A percentile compares a stretch with the other conserved stretches of the same genome.
phyloP scores from a whole-genome alignment of 2,113 vertebrate genomes.

The Ciconia stormi region DNA sequence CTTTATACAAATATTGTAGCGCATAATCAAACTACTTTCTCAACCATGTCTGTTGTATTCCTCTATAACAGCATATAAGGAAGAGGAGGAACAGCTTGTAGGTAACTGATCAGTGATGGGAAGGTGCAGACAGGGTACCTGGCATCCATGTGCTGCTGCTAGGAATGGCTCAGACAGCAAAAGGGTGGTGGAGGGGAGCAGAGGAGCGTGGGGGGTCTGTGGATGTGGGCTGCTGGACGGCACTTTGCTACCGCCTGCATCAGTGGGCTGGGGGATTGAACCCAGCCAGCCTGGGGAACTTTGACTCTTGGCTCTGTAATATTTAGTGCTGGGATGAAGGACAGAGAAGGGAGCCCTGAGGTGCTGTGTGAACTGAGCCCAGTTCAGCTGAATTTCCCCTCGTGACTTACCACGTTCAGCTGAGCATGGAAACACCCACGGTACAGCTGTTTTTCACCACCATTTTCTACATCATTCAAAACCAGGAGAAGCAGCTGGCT shows the following conservation, averaged over 20 bases:
- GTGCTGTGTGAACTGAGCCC: not conserved
- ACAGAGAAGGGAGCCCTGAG: not conserved
- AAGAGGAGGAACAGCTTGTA: not conserved
- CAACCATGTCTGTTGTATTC: not conserved
- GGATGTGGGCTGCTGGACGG: not conserved
- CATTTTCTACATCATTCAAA: not conserved
- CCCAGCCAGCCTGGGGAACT: not conserved
- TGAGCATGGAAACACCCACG: not conserved
- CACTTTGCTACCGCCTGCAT: not conserved
- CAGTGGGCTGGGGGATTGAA: not conserved
- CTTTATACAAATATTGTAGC: not conserved
- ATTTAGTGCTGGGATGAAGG: not conserved
- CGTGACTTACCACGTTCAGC: rapidly evolving
- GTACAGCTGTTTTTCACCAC: not conserved
- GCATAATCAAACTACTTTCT: not conserved
- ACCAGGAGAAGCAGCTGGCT: not conserved
- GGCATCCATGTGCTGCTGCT: not conserved
- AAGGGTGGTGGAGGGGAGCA: rapidly evolving
- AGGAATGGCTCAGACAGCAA: not conserved
- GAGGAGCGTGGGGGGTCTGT: not conserved
- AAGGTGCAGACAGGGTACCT: not conserved
- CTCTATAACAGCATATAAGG: not conserved
- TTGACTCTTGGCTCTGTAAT: not conserved
- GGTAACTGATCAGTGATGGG: not conserved
- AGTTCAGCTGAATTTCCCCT: not conserved